Evolutionary conservation across 2,113 vertebrate genomes (phyloP), one percentile per base, ranked within the genome.

Genomic region (Lichenostomus cassidix): DNA sequence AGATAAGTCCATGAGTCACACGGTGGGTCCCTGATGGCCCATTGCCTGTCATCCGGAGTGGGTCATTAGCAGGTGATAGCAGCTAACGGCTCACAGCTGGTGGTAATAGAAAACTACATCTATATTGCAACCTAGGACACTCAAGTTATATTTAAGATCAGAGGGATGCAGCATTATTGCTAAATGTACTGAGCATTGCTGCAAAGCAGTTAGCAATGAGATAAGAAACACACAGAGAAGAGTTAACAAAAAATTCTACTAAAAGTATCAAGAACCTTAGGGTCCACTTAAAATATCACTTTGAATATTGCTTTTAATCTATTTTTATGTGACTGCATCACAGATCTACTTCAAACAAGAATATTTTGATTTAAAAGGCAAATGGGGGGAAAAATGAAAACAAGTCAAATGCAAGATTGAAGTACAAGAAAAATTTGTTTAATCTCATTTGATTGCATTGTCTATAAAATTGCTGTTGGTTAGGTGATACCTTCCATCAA

Each of bases 281-380:
- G 22, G 62, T 69, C 24, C 77, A 71, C 63, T 96, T 88, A 90
- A 96, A 96, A 89, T 81, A 82, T 58, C 11, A 46, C 79, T 95
- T 79, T 89, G 27, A 76, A 91, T 86, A 75, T 39, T 78, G 10
- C 3, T 82, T 95, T 82, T 74, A 87, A 58, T 33, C 23, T 91
- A 55, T 47, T 79, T 89, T 68, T 71, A 49, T 56, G 14, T 80
- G 33, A 5, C 29, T 88, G 21, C 47, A 76, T 5, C 22, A 67
- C 53, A 64, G 35, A 24, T 35, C 47, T 88, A 75, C 4, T 22
- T 81, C 52, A 56, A 65, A 63, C 6, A 69, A 55, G 39, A 50
- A 24, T 59, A 70, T 64, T 85, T 96, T 29, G 28, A 65, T 70
- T 91, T 88, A 83, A 58, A 92, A 95, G 87, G 53, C 59, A 96